These are phyloP conservation scores for Bilobella aurantiaca DNA, from an alignment of 1,140 invertebrate genomes.

Conservation along the genomic window DNA sequence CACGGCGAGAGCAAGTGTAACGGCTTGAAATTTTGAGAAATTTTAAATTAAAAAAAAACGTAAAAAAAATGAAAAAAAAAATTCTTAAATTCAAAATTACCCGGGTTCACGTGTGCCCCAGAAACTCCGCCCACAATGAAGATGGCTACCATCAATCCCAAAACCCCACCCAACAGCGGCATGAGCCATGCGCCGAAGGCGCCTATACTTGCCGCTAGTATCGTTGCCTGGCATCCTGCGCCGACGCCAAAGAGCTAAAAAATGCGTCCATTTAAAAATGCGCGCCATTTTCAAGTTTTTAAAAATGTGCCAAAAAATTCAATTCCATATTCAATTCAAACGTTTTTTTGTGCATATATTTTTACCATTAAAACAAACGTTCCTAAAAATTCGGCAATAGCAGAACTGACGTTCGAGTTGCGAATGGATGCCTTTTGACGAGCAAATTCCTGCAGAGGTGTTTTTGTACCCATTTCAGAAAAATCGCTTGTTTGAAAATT, in stretches of 20 bases:
- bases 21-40: too few species aligned
- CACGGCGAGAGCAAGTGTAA: constrained; percentile 19
- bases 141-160: constrained; percentile 18
- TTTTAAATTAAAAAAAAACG: too few species aligned
- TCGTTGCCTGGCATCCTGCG: background rate
- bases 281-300: background rate
- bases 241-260: constrained; percentile 17
- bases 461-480: constrained; percentile 13
- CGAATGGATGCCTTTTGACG: constrained; percentile 5
- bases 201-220: background rate
- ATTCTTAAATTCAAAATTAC: too few species aligned
- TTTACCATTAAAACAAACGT: constrained; percentile 10
- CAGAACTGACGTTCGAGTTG: constrained; percentile 8
- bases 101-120: constrained; percentile 25
- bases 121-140: constrained; percentile 16
- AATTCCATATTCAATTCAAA: background rate
- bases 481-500: background rate
- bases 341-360: background rate
- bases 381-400: constrained; percentile 22
- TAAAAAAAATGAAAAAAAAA: too few species aligned
- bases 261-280: background rate
- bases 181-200: constrained; percentile 3
- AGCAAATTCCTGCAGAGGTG: constrained; percentile 18
- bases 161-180: constrained; percentile 13
- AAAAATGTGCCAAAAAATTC: background rate